Conservation (phyloP, 1,140 invertebrate genomes). For the Eupeodes corollae region DNA sequence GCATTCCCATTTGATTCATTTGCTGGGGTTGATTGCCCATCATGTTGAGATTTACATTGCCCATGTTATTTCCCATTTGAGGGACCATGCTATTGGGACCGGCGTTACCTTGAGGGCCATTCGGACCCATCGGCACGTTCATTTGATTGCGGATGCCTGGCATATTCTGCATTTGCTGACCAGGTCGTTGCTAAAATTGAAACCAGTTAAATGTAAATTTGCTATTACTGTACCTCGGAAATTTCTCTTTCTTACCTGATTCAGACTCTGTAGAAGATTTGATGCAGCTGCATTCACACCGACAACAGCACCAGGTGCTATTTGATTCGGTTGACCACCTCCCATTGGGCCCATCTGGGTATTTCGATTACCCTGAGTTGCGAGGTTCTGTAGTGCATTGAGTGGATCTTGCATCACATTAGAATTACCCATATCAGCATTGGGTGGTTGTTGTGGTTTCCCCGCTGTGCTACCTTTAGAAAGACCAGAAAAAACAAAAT, state of each 20-base stretch:
- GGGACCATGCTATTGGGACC: constrained; percentile 29
- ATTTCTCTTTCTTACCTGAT: constrained; percentile 14
- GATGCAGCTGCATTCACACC: constrained; percentile 27
- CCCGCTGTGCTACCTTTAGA: neutral
- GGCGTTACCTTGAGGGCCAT: constrained; percentile 6
- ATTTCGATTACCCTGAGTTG: constrained; percentile 58
- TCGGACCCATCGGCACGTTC: constrained; percentile 15
- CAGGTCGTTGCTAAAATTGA: constrained; percentile 17
- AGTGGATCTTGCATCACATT: constrained; percentile 67
- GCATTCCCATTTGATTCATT: constrained; percentile 36
- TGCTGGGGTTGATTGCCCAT: constrained; percentile 29
- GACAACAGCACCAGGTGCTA: constrained; percentile 26
- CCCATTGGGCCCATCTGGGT: constrained; percentile 48
- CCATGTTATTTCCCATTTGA: constrained; percentile 36
- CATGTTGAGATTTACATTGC: constrained; percentile 34
- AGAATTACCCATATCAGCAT: constrained; percentile 32
- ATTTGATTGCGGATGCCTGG: constrained; percentile 26
- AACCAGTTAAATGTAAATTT: no score
- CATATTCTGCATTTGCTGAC: constrained; percentile 34
- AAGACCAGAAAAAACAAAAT: neutral
- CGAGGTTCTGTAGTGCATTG: constrained; percentile 73
- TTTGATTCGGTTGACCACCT: constrained; percentile 40
- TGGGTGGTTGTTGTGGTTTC: constrained; percentile 19
- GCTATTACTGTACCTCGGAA: neutral
- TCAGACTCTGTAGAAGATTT: constrained; percentile 28